A percentile compares a stretch with the other conserved stretches of the same genome.
Conservation (phyloP, 2,797 vertebrate genomes). For the Vipera latastei region DNA sequence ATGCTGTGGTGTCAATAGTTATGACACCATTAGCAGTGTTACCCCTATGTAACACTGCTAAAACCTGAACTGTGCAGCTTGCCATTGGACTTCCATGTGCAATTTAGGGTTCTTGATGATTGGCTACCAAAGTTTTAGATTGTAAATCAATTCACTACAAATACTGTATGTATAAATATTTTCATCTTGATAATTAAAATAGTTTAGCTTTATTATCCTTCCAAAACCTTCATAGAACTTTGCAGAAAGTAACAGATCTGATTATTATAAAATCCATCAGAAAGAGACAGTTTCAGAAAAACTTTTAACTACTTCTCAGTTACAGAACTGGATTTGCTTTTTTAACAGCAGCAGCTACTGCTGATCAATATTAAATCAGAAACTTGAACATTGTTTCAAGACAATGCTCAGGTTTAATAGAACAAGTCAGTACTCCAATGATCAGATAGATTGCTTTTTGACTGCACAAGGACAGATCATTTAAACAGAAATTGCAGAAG, state of each 20-base stretch:
- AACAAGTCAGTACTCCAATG: neutral
- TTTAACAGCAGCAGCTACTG: neutral
- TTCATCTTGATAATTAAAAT: neutral
- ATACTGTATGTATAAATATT: neutral
- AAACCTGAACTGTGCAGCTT: neutral
- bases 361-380: neutral
- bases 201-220: neutral
- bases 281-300: neutral
- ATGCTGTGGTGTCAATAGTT: neutral
- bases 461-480: neutral
- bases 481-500: neutral
- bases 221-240: neutral
- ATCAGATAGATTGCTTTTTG: neutral
- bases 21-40: neutral
- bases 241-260: rapidly evolving
- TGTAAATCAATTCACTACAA: neutral
- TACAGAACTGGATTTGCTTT: rapidly evolving
- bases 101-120: neutral
- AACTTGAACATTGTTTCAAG: neutral
- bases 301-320: neutral
- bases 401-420: neutral
- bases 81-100: neutral
- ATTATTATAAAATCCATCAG: neutral
- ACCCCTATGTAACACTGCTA: neutral
- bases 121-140: neutral